A percentile compares a stretch with the other conserved stretches of the same genome.
These are phyloP conservation scores for Andrena chrysosceles DNA, from an alignment of 2,888 invertebrate genomes.

Conservation along the genomic window DNA sequence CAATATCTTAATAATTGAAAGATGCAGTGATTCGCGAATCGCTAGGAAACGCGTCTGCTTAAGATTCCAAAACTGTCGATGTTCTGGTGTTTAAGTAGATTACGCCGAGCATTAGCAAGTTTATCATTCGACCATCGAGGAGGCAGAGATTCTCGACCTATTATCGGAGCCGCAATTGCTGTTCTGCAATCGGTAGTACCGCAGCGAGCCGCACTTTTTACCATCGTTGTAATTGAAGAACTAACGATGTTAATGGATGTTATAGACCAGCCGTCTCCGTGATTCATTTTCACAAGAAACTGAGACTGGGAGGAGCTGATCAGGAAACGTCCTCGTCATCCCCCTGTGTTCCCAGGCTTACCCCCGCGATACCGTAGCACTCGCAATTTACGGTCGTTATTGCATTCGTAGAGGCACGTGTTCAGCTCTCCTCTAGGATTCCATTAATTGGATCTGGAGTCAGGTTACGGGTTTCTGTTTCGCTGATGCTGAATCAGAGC, in stretches of 20 bases:
- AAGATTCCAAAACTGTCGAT: background rate
- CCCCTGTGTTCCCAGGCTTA: conserved; percentile 18
- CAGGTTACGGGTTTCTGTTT: conserved; percentile 65
- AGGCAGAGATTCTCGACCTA: background rate
- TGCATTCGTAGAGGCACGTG: conserved; percentile 55
- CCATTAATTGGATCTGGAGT: conserved; percentile 71
- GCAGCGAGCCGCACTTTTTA: background rate
- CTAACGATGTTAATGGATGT: conserved; percentile 26
- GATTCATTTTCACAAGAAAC: conserved; percentile 45
- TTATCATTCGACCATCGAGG: conserved; percentile 13
- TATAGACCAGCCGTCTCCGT: conserved; percentile 13
- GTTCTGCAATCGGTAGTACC: background rate
- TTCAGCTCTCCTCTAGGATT: conserved; percentile 61
- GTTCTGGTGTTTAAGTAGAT: conserved; percentile 30
- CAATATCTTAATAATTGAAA: no score
- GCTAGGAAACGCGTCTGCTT: background rate
- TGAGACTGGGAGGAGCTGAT: conserved; percentile 33
- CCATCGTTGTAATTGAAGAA: background rate
- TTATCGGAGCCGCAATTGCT: background rate
- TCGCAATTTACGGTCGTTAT: conserved; percentile 61
- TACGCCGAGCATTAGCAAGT: conserved; percentile 29
- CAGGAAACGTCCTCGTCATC: conserved; percentile 19
- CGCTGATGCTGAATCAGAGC: conserved; percentile 56
- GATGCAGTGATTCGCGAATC: background rate
- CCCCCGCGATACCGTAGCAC: conserved; percentile 46